Conservation (phyloP, 2,888 invertebrate genomes). For the Piscicola geometra region DNA sequence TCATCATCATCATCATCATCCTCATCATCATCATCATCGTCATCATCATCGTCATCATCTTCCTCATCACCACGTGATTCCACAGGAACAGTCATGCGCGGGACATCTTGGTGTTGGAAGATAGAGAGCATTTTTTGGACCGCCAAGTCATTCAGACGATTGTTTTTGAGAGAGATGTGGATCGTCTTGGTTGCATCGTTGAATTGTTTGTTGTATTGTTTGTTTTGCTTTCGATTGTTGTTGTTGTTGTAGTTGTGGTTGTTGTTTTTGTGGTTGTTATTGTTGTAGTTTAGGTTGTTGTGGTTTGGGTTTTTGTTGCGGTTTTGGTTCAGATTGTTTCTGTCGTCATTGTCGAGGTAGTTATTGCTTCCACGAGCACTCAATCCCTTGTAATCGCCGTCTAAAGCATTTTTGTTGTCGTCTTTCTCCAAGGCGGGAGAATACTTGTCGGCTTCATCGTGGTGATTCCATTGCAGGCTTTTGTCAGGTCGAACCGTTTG, state of each 20-base stretch:
- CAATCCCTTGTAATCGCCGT: too few relatives aligned
- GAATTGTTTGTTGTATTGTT: not conserved
- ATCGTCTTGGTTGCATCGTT: conserved; percentile 24
- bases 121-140: conserved; percentile 40
- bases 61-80: not conserved
- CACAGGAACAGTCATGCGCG: not conserved
- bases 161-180: conserved; percentile 37
- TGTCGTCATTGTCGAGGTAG: not conserved
- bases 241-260: not conserved
- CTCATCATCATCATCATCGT: not conserved
- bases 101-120: conserved; percentile 39
- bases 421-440: not conserved
- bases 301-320: not conserved
- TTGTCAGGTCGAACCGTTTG: not conserved
- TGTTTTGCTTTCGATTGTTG: not conserved
- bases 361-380: not conserved
- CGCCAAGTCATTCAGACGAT: conserved; percentile 37
- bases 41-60: not conserved
- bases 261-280: not conserved
- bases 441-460: not conserved
- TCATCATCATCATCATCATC: not conserved
- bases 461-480: not conserved
- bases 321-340: not conserved
- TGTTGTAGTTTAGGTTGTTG: not conserved
- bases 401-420: not conserved